These are phyloP conservation scores for Telmatherina bonti DNA, from an alignment of 2,797 vertebrate genomes.

Conservation along the genomic window DNA sequence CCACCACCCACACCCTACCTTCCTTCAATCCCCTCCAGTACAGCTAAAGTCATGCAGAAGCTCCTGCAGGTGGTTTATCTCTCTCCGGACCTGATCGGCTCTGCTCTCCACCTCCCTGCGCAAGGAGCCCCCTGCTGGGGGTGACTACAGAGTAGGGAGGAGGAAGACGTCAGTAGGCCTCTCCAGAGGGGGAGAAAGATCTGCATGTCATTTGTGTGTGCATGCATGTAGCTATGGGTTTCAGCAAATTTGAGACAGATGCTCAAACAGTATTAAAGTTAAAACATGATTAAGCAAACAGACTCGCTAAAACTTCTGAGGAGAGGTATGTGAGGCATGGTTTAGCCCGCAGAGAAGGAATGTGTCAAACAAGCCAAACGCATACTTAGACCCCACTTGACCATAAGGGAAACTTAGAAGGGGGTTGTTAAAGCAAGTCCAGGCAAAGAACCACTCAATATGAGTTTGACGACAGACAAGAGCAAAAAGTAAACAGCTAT, in stretches of 20 bases:
- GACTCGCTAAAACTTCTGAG: not conserved
- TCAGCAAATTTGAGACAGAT: slow-evolving; percentile 19
- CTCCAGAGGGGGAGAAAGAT: slow-evolving; percentile 3
- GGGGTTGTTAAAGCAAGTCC: slow-evolving; percentile 49
- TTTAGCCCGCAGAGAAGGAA: slow-evolving; percentile 6
- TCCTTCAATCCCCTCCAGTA: slow-evolving; percentile 35
- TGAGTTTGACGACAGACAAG: not conserved
- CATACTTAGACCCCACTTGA: slow-evolving; percentile 16
- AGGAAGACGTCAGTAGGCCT: slow-evolving; percentile 31
- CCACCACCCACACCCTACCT: slow-evolving; percentile 19
- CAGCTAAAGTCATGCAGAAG: slow-evolving; percentile 41
- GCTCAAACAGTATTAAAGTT: not conserved
- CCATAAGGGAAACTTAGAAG: slow-evolving; percentile 6
- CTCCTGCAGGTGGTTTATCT: slow-evolving; percentile 50
- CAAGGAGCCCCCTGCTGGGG: slow-evolving; percentile 48
- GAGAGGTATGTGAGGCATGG: slow-evolving; percentile 22
- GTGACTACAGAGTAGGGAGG: slow-evolving; percentile 8
- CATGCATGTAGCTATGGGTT: not conserved
- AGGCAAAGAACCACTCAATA: slow-evolving; percentile 27
- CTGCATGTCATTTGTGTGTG: slow-evolving; percentile 6
- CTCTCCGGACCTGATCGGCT: slow-evolving; percentile 37
- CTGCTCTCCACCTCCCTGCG: slow-evolving; percentile 21
- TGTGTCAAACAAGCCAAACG: slow-evolving; percentile 39
- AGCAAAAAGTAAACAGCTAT: slow-evolving; percentile 36
- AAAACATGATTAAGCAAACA: slow-evolving; percentile 24